Percentiles rank a stretch among this genome's conserved stretches.
Evolutionary conservation across 2,113 vertebrate genomes (phyloP).

Genomic region (Sapayoa aenigma): DNA sequence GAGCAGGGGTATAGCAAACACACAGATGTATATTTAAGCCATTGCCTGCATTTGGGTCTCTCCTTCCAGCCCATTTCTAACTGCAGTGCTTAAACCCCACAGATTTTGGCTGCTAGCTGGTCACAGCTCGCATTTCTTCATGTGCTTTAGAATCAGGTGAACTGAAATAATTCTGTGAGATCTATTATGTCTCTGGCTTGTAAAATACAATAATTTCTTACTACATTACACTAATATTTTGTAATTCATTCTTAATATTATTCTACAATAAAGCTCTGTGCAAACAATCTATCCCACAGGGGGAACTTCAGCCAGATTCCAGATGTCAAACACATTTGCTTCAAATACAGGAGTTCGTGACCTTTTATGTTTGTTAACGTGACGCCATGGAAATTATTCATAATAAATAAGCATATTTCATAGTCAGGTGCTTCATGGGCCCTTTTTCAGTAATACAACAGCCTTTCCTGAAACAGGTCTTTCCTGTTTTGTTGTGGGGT

Average conservation of each 20-base stretch:
- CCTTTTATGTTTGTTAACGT: constrained; percentile 70
- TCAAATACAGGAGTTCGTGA: constrained; percentile 69
- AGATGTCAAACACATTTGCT: constrained; percentile 74
- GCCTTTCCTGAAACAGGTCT: constrained; percentile 42
- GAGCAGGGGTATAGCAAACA: accelerated
- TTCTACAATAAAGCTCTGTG: constrained; percentile 68
- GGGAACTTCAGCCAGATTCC: constrained; percentile 68
- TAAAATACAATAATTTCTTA: constrained; percentile 59
- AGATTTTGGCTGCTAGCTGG: background rate
- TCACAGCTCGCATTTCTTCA: background rate
- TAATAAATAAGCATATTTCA: constrained; percentile 47
- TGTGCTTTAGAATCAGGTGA: constrained; percentile 19
- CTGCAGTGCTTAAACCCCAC: background rate
- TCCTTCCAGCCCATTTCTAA: background rate
- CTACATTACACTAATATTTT: constrained; percentile 70
- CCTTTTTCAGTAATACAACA: constrained; percentile 19
- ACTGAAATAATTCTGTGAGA: constrained; percentile 25
- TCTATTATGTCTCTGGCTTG: constrained; percentile 53
- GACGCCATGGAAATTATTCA: constrained; percentile 69
- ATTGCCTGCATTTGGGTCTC: background rate
- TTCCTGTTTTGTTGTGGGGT: constrained; percentile 9
- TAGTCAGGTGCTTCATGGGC: constrained; percentile 35
- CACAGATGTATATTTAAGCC: accelerated
- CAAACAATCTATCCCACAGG: constrained; percentile 71
- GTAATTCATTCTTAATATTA: constrained; percentile 63